A percentile compares a stretch with the other conserved stretches of the same genome.
phyloP scores from a whole-genome alignment of 2,888 invertebrate genomes.

The Portevinia maculata region DNA sequence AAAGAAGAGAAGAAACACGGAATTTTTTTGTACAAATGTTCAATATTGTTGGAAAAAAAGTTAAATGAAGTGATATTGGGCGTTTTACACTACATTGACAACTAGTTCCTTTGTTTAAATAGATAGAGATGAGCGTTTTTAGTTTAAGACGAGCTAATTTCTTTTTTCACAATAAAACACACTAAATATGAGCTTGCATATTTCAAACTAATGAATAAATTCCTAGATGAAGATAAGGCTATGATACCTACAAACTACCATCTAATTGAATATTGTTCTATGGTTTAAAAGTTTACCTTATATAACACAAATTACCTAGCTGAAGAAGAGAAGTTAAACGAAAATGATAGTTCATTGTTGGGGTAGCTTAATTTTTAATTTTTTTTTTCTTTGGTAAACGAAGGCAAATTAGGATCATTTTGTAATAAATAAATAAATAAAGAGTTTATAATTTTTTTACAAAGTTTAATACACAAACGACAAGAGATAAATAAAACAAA shows the following conservation, averaged over 20 bases:
- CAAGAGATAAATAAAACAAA: constrained; percentile 31
- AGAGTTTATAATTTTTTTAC: constrained; percentile 36
- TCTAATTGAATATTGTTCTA: constrained; percentile 33
- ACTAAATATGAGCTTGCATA: constrained; percentile 69
- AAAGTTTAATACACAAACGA: constrained; percentile 52
- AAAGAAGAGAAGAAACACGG: constrained; percentile 49
- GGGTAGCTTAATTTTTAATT: constrained; percentile 4
- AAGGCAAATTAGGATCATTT: constrained; percentile 44
- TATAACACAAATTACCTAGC: constrained; percentile 23
- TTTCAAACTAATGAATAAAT: constrained; percentile 39
- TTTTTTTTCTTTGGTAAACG: neutral
- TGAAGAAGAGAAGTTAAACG: constrained; percentile 8
- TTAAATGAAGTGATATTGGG: constrained; percentile 20
- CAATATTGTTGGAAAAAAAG: constrained; percentile 7
- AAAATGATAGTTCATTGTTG: constrained; percentile 17
- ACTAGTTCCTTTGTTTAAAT: constrained; percentile 33
- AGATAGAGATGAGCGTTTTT: constrained; percentile 36
- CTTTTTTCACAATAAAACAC: constrained; percentile 40
- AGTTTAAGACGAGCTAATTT: constrained; percentile 49
- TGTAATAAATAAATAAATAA: constrained; percentile 44
- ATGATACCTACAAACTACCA: constrained; percentile 31
- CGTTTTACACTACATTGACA: constrained; percentile 28
- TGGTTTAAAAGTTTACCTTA: constrained; percentile 34
- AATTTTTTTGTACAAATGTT: constrained; percentile 55
- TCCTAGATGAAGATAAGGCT: constrained; percentile 10